Evolutionary conservation across 2,797 vertebrate species (phyloP).

Genomic region (Smutsia temminckii): DNA sequence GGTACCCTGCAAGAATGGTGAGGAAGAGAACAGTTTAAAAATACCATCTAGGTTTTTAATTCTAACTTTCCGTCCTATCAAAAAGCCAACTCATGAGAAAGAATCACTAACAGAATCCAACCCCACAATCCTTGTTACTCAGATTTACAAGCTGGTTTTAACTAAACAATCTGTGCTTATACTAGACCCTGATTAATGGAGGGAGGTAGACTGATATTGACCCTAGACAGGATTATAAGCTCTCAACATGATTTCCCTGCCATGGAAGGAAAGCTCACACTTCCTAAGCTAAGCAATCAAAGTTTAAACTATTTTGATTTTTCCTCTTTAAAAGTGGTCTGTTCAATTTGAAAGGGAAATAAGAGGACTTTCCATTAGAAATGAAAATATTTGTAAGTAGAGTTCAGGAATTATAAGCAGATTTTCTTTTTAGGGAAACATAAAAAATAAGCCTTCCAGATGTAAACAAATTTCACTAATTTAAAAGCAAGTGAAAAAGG

Average conservation of each 20-base stretch:
- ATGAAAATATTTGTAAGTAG: slow-evolving; percentile 56
- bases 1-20: not conserved
- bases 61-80: slow-evolving; percentile 39
- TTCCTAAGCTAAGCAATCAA: slow-evolving; percentile 45
- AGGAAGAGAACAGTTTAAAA: slow-evolving; percentile 27
- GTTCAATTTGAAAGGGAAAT: slow-evolving; percentile 56
- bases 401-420: slow-evolving; percentile 55
- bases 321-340: slow-evolving; percentile 48
- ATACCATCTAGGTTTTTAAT: not conserved
- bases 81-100: slow-evolving; percentile 16
- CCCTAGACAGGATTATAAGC: not conserved
- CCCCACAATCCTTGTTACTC: not conserved
- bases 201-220: not conserved
- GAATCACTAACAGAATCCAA: slow-evolving; percentile 29
- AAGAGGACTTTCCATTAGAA: slow-evolving; percentile 59
- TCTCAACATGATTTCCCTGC: not conserved
- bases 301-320: slow-evolving; percentile 44
- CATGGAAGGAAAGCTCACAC: not conserved
- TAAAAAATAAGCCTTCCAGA: slow-evolving; percentile 47
- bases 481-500: slow-evolving; percentile 58
- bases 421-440: slow-evolving; percentile 67
- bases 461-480: slow-evolving; percentile 63
- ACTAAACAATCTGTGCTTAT: not conserved
- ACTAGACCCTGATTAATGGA: not conserved
- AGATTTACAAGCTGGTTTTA: slow-evolving; percentile 32